Base-by-base conservation (phyloP, 2,888 invertebrate genomes). In the Abrostola tripartita region DNA sequence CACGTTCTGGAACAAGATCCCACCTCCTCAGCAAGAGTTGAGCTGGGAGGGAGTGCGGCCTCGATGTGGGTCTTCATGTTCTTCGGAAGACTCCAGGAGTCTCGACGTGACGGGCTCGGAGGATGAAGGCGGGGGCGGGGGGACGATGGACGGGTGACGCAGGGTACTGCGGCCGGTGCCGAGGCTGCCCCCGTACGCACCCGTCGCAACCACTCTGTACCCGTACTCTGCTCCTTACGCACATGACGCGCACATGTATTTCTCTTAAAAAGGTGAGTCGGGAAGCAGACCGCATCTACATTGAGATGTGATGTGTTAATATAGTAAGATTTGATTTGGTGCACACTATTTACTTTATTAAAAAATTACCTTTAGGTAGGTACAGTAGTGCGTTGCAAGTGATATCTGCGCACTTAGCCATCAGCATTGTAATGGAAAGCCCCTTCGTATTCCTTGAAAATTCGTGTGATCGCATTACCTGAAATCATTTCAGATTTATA, bases 41-140 rank as follows among this genome's bases (percentile, higher is more conserved):
- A 84, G 76, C 49, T 94, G 94, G 94, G 93, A 94, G 9, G 88
- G 86, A 0, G 84, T 92, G 1, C 85, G 86, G 2, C 79, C 85
- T 5, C 86, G 90, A 7, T 91, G 91, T 70, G 86, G 87, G 0
- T 94, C 94, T 0, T 91, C 93, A 0, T 93, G 91, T 68, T 92
- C 93, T 36, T 94, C 95, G 0, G 95, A 95, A 67, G 95, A 95
- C 65, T 95, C 95, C 0, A 81, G 95, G 50, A 94, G 94, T 64
- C 85, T 95, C 4, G 95, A 95, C 81, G 95, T 95, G 50, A 95
- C 95, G 90, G 95, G 95, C 6, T 95, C 95, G 0, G 95, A 95
- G 78, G 95, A 95, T 68, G 95, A 95, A 68, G 93, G 93, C 0
- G 92, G 90, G 0, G 90, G 89, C 0, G 91, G 89, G 0, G 91